Percentiles rank a stretch among this genome's conserved stretches.
Evolutionary conservation across 2,113 vertebrate species (phyloP).

Genomic region (Zingel zingel): DNA sequence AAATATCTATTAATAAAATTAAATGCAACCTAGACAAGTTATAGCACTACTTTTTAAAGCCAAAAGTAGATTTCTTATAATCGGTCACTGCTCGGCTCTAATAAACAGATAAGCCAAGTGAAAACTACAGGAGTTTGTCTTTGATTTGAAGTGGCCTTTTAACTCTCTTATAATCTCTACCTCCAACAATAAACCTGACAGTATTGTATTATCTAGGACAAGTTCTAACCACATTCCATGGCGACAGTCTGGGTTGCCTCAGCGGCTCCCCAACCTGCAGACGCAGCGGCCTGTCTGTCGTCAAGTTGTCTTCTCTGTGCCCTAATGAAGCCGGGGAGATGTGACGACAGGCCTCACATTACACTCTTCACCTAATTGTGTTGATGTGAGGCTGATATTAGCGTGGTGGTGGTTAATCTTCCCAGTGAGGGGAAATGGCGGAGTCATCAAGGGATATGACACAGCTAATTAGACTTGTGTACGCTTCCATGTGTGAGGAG

Average conservation of each 20-base stretch:
- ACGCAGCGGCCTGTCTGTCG: conserved; percentile 52
- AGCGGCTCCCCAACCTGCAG: conserved; percentile 49
- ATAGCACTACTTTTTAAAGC: conserved; percentile 1
- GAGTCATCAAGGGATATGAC: conserved; percentile 64
- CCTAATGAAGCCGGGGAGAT: conserved; percentile 64
- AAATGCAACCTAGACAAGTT: neutral
- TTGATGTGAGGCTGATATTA: conserved; percentile 60
- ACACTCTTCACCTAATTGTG: conserved; percentile 74
- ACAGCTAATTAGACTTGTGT: conserved; percentile 66
- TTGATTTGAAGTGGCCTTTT: conserved; percentile 32
- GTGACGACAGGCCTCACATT: conserved; percentile 63
- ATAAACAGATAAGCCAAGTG: conserved; percentile 17
- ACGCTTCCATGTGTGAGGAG: conserved; percentile 38
- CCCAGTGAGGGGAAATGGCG: conserved; percentile 63
- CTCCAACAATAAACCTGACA: conserved; percentile 47
- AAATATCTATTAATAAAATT: neutral
- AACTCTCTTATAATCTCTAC: conserved; percentile 28
- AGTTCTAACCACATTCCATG: conserved; percentile 49
- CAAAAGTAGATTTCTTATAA: conserved; percentile 4
- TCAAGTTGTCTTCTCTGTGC: conserved; percentile 45
- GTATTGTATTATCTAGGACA: conserved; percentile 59
- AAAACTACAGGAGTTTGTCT: conserved; percentile 5
- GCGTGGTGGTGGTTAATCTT: conserved; percentile 63
- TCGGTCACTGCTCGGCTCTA: neutral
- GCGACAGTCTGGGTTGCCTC: conserved; percentile 45